Percentiles rank a stretch among this genome's conserved stretches.
phyloP scores from a whole-genome alignment of 2,113 vertebrate species.

The Pterocles gutturalis region DNA sequence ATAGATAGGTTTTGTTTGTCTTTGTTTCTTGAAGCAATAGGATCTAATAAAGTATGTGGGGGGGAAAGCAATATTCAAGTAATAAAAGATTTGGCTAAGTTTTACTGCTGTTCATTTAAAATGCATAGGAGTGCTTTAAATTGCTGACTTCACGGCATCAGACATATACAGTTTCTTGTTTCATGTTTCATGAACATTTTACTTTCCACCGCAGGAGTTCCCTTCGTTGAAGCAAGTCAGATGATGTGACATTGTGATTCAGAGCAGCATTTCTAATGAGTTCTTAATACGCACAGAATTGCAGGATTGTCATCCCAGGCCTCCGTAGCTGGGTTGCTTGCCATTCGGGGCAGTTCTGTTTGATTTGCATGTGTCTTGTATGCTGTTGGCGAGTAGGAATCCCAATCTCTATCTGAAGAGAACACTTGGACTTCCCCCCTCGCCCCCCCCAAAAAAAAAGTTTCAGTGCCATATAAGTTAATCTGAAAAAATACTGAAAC shows the following conservation, averaged over 20 bases:
- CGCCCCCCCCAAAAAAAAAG: neutral
- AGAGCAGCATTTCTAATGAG: neutral
- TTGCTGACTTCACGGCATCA: neutral
- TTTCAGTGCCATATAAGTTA: neutral
- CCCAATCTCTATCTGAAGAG: neutral
- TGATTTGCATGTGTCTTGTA: neutral
- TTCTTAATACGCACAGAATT: neutral
- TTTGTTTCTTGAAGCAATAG: neutral
- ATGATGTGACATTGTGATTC: neutral
- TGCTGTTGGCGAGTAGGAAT: neutral
- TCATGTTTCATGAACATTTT: conserved; percentile 3
- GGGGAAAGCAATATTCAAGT: neutral
- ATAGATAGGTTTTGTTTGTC: neutral
- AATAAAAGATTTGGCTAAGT: neutral
- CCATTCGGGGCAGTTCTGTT: neutral
- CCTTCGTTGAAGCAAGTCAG: neutral
- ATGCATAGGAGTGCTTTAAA: neutral
- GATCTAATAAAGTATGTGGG: neutral
- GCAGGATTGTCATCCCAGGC: neutral
- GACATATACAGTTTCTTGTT: neutral
- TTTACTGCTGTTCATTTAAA: neutral
- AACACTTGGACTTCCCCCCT: neutral
- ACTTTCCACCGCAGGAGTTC: neutral
- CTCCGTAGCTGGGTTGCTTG: neutral
- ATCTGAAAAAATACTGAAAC: neutral